These are phyloP conservation scores for Carcinoscorpius rotundicauda DNA, from an alignment of 1,140 invertebrate species.

Conservation along the genomic window DNA sequence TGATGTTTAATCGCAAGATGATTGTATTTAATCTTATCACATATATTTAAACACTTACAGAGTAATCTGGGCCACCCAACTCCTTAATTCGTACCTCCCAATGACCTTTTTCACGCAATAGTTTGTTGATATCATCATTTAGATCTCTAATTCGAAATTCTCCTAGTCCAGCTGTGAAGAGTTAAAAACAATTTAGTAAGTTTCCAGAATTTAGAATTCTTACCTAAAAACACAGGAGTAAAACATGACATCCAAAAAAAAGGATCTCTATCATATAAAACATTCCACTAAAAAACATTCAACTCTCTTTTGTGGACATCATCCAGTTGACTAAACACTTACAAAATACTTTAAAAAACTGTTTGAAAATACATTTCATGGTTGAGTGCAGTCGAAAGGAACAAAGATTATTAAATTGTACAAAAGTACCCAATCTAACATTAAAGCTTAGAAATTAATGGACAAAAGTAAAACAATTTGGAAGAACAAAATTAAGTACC, in stretches of 20 bases:
- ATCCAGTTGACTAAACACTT: no score
- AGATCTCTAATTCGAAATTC: slow-evolving; percentile 96
- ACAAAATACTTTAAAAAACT: no score
- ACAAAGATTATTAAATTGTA: no score
- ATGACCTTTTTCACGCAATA: slow-evolving; percentile 81
- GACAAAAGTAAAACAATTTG: no score
- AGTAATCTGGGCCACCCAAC: slow-evolving; percentile 90
- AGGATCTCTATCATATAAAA: not conserved
- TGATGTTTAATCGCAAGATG: no score
- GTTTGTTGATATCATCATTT: slow-evolving; percentile 99
- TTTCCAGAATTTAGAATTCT: not conserved
- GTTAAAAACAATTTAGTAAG: slow-evolving; percentile 9
- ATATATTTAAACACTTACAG: slow-evolving; percentile 26
- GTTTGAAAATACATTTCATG: no score
- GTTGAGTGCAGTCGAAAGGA: no score
- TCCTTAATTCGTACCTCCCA: slow-evolving; percentile 96
- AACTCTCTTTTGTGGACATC: no score
- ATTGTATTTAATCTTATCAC: no score
- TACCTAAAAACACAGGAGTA: slow-evolving; percentile 5
- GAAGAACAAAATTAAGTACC: no score
- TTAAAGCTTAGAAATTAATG: no score
- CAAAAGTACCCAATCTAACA: no score
- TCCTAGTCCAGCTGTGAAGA: slow-evolving; percentile 72
- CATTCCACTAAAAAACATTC: not conserved
- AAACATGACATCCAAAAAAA: slow-evolving; percentile 1